Base-by-base conservation (phyloP, 2,113 vertebrate species). In the Choloepus hoffmanni region DNA sequence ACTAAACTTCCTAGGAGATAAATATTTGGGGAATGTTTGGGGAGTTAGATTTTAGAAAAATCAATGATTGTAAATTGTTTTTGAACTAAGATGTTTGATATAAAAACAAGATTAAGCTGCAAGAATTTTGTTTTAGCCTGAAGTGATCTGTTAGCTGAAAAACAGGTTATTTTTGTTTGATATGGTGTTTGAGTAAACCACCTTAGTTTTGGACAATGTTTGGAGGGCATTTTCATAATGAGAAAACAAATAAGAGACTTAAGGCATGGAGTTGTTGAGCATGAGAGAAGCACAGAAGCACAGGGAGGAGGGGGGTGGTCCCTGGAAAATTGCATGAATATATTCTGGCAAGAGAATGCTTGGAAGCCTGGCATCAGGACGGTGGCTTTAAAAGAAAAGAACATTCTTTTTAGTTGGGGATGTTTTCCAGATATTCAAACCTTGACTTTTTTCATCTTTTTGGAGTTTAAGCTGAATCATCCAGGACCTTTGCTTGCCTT, bases 41-140 rank as follows among this genome's bases (percentile, higher is more conserved):
- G 77, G 63, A 95, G 24, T 88, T 13, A 55, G 28, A 63, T 67
- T 96, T 95, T 95, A 89, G 95, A 83, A 40, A 98, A 98, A 95
- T 33, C 85, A 60, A 91, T 88, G 45, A 73, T 7, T 0, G 8
- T 77, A 94, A 92, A 93, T 50, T 79, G n/a, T 79, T 86, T 96
- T 94, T 87, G n/a, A 93, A 90, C 68, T 82, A 92, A 55, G 48
- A 74, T 92, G 88, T 76, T 97, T 97, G 70, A 48, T 65, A 79
- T 86, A 86, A 91, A 96, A 93, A 96, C 24, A 84, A 94, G 79
- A 92, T 74, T 79, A 89, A 89, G 36, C 33, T 83, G 33, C 58
- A 86, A 84, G 63, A 86, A 93, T 83, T 6, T 79, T 95, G 43
- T 87, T 94, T 53, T 79, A 50, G 26, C 70, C 63, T 53, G 18